A percentile compares a stretch with the other conserved stretches of the same genome.
Evolutionary conservation across 1,140 invertebrate genomes (phyloP).

Genomic region (Pararge aegeria): DNA sequence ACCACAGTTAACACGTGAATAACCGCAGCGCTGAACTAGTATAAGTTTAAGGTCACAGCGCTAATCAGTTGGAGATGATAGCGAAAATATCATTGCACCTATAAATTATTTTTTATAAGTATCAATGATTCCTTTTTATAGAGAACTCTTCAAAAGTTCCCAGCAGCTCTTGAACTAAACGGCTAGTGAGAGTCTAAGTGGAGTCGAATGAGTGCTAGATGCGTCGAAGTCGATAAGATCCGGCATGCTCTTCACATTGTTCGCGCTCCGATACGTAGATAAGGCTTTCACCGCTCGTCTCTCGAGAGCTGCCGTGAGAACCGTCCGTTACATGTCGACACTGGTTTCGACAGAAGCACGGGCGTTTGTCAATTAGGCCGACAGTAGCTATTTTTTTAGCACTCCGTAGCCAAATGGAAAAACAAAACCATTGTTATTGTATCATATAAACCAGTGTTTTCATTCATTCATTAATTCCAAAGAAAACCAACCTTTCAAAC

Average conservation of each 20-base stretch:
- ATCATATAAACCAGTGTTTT: too few relatives aligned
- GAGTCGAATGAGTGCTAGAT: conserved; percentile 64
- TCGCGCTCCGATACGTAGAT: conserved; percentile 63
- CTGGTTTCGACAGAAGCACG: conserved; percentile 47
- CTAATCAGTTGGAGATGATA: too few relatives aligned
- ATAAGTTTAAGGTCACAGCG: too few relatives aligned
- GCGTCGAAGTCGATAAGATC: conserved; percentile 58
- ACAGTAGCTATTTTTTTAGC: background rate
- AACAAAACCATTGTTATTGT: too few relatives aligned
- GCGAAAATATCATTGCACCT: too few relatives aligned
- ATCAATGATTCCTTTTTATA: too few relatives aligned
- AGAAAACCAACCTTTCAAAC: too few relatives aligned
- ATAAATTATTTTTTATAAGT: too few relatives aligned
- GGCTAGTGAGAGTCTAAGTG: conserved; percentile 52
- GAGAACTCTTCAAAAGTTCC: background rate
- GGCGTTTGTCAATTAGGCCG: background rate
- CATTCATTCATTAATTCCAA: too few relatives aligned
- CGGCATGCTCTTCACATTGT: conserved; percentile 69
- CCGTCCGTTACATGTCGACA: conserved; percentile 43
- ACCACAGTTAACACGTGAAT: too few relatives aligned
- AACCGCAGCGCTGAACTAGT: too few relatives aligned
- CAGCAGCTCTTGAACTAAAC: conserved; percentile 13
- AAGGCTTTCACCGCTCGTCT: conserved; percentile 65
- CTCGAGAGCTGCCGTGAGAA: conserved; percentile 66
- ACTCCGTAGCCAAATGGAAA: too few relatives aligned